Conservation (phyloP, 2,113 vertebrate species). For the Grammomys surdaster region DNA sequence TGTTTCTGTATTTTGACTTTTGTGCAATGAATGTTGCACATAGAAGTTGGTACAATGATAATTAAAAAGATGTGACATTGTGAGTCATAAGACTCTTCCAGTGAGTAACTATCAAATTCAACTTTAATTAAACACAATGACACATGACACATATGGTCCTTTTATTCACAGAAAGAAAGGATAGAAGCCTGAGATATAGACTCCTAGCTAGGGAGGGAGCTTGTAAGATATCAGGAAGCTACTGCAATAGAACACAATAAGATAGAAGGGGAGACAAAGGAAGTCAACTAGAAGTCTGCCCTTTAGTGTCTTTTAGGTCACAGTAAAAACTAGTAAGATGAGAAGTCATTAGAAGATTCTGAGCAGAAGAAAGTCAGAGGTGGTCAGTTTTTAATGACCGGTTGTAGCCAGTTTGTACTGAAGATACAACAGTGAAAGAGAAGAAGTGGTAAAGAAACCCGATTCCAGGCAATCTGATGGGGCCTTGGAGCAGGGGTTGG, state of each 20-base stretch:
- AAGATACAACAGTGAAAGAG: not conserved
- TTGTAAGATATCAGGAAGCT: not conserved
- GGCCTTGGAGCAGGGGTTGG: not conserved
- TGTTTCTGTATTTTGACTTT: constrained; percentile 44
- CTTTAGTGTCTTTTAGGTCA: not conserved
- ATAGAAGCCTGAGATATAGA: not conserved
- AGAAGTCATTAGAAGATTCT: not conserved
- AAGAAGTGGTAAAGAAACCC: not conserved
- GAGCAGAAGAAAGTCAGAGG: constrained; percentile 37
- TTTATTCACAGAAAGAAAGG: not conserved
- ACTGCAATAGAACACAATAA: not conserved
- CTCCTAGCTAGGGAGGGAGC: not conserved
- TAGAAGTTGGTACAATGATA: constrained; percentile 44
- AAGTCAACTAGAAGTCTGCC: not conserved
- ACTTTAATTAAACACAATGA: constrained; percentile 45
- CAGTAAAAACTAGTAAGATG: constrained; percentile 25
- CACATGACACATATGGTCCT: not conserved
- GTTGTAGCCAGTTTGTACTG: not conserved
- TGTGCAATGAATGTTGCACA: constrained; percentile 9
- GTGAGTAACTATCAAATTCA: constrained; percentile 44
- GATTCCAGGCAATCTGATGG: not conserved
- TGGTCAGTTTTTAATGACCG: not conserved
- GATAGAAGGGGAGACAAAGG: not conserved
- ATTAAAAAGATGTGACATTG: constrained; percentile 64
- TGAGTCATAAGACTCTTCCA: constrained; percentile 57